Evolutionary conservation across 2,888 invertebrate genomes (phyloP).

Genomic region (Gortyna flavago): DNA sequence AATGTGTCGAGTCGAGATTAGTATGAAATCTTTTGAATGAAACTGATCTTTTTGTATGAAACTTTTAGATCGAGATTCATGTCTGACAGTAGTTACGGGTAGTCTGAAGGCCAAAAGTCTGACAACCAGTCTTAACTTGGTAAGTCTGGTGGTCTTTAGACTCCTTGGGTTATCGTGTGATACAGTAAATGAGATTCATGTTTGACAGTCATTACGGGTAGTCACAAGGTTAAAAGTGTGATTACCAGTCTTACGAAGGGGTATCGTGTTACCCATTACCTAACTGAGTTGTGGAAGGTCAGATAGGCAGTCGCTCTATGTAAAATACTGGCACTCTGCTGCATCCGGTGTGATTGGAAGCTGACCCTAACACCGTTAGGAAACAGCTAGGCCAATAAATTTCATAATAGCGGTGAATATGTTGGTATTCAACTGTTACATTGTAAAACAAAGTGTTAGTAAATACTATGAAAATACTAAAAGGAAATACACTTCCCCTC

Average conservation of each 20-base stretch:
- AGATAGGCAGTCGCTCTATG: not conserved
- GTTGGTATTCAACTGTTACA: not conserved
- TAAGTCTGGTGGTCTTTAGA: too few relatives aligned
- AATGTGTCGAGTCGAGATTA: too few relatives aligned
- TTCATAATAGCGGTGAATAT: not conserved
- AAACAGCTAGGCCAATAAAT: too few relatives aligned
- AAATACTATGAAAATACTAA: not conserved
- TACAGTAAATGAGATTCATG: too few relatives aligned
- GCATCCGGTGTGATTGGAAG: not conserved
- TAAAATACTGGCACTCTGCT: too few relatives aligned
- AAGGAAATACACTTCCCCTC: conserved; percentile 29
- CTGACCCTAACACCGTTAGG: not conserved
- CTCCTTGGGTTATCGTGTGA: too few relatives aligned
- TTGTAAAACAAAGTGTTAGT: not conserved
- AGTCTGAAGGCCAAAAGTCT: not conserved
- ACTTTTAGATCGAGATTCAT: too few relatives aligned
- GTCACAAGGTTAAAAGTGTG: too few relatives aligned
- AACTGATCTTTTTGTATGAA: too few relatives aligned
- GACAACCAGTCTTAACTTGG: not conserved
- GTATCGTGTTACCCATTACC: not conserved
- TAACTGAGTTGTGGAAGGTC: not conserved
- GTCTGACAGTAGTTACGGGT: not conserved
- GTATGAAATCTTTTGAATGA: too few relatives aligned
- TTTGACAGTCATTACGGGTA: too few relatives aligned
- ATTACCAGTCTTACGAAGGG: not conserved